These are phyloP conservation scores for Standfussiana lucernea DNA, from an alignment of 2,888 invertebrate genomes.

Conservation along the genomic window DNA sequence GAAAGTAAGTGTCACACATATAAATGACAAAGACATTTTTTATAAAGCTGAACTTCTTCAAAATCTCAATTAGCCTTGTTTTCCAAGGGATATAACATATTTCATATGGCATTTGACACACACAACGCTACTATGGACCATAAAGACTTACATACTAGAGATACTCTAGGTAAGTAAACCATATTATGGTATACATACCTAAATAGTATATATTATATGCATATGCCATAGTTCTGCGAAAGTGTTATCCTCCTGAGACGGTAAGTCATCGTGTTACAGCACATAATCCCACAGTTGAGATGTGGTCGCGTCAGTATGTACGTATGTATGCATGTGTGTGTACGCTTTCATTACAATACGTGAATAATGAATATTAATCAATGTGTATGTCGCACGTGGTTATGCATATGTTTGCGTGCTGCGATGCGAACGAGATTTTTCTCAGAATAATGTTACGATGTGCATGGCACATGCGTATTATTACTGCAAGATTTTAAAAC, in stretches of 20 bases:
- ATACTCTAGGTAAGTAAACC: background rate
- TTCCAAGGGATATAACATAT: too few relatives aligned
- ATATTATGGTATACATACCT: too few relatives aligned
- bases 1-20: too few relatives aligned
- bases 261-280: slow-evolving; percentile 27
- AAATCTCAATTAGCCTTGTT: background rate
- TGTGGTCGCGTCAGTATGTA: slow-evolving; percentile 3
- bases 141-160: background rate
- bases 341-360: slow-evolving; percentile 49
- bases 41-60: background rate
- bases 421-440: background rate
- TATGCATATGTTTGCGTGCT: slow-evolving; percentile 11
- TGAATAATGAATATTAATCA: slow-evolving; percentile 64
- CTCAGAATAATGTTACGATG: background rate
- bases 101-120: background rate
- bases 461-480: background rate
- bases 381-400: slow-evolving; percentile 7
- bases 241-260: slow-evolving; percentile 15
- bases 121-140: too few relatives aligned
- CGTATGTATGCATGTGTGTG: background rate
- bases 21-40: background rate
- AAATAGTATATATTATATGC: background rate
- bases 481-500: background rate
- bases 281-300: slow-evolving; percentile 19
- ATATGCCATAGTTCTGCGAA: slow-evolving; percentile 10